Evolutionary conservation across 1,140 invertebrate species (phyloP), one percentile per base, ranked within the genome.

Genomic region (Riptortus pedestris): DNA sequence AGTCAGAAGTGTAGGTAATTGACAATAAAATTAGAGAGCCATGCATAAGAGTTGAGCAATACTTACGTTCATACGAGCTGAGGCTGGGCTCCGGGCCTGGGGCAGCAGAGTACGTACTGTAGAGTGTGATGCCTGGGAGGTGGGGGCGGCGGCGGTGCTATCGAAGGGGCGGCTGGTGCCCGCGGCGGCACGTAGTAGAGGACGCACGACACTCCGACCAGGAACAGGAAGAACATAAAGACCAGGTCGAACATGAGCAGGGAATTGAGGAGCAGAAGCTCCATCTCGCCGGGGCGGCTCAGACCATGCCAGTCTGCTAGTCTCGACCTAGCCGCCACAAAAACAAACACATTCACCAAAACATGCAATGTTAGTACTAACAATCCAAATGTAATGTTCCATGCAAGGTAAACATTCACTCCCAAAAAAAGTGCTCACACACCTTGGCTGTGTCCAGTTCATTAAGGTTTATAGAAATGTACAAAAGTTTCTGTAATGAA

Each of bases 221-320:
- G 81, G 75, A 89, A 89, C 70, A 89, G 79, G 76, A 89, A 89
- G 76, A 89, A 88, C 76, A 88, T 79, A 79, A 89, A 89, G 73
- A 88, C 86, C 73, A 88, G 80, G 77, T 89, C 85, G 80, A 89
- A 89, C 85, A 89, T 88, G 78, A 88, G 82, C 73, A 89, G 80
- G 69, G 86, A 88, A 77, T 89, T 88, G 76, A 88, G 80, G 79
- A 85, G 86, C 81, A 88, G 79, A 72, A 88, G 78, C 81, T 83
- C 85, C 87, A 89, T 89, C 78, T 38, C 45, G 38, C 43, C 57
- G 24, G 60, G 52, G 33, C 65, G 28, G 62, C 48, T 66, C 65
- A 61, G 22, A 51, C 60, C 59, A 55, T 55, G 14, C 1, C 45
- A n/a, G 45, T 22, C n/a, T 5, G 7, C 45, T 47, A 22, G 3